Base-by-base conservation (phyloP, 2,113 vertebrate genomes). In the Caracal caracal region DNA sequence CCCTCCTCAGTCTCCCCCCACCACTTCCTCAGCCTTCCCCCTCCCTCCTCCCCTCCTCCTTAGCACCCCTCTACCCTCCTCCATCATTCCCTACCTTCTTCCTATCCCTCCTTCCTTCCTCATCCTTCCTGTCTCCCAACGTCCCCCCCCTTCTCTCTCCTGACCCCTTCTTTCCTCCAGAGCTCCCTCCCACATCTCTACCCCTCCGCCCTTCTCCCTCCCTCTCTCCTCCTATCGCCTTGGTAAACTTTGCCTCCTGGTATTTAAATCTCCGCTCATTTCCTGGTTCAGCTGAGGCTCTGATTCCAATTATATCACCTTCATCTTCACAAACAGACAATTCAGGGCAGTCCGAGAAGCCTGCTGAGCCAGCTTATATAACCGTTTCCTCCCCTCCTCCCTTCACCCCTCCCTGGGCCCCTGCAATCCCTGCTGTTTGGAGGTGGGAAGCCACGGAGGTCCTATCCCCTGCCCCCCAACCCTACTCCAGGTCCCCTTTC, bases 261-360 rank as follows among this genome's bases (percentile, higher is more conserved):
- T 95, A 98, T 98, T 98, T 97, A 98, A 98, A 98, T 98, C 97
- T 97, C 92, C 94, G 93, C 97, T 98, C 94, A 80, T 98, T 99
- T 98, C 98, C 97, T 97, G 98, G 97, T 97, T 97, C 93, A 88
- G 96, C 97, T 88, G 94, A 98, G 97, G 98, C 98, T 98, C 98
- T 96, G 97, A 98, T 98, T 98, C 98, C 98, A 98, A 65, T 98
- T 98, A 97, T 98, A 98, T 98, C 98, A 98, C 97, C 97, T 98
- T 98, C 98, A 98, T 98, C 98, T 98, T 97, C 93, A 95, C 98
- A 98, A 98, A 98, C 98, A 98, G 97, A 97, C 98, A 97, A 95
- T 97, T 98, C 97, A 85, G 83, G 97, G 94, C 98, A 89, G 98
- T 93, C 98, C 96, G 98, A 98, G 98, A 98, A 5, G 97, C 97